These are phyloP conservation scores for Drosophila yakuba DNA, from an alignment of 1,140 invertebrate genomes.

Conservation along the genomic window DNA sequence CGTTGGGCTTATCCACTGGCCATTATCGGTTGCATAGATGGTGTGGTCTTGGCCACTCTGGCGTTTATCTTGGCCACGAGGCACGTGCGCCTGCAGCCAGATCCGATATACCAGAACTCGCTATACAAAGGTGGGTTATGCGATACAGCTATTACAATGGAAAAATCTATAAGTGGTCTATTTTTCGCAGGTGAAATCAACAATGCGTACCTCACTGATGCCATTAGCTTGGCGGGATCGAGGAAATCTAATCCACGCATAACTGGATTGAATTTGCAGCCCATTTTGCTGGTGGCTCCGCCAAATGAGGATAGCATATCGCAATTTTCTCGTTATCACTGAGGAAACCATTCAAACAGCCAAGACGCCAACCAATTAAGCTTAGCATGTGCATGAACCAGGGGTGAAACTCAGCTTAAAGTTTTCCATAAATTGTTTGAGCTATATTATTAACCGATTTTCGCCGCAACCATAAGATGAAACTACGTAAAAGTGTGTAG, in stretches of 20 bases:
- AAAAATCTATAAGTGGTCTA: not conserved
- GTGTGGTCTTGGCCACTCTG: constrained; percentile 93
- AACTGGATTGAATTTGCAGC: constrained; percentile 90
- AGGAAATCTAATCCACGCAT: constrained; percentile 88
- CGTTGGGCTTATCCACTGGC: constrained; percentile 98
- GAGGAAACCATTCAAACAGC: constrained; percentile 24
- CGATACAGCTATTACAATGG: not conserved
- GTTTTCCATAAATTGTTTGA: constrained; percentile 10
- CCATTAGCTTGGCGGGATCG: constrained; percentile 92
- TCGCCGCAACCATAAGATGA: constrained; percentile 14
- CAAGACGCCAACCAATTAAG: constrained; percentile 26
- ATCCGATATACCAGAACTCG: constrained; percentile 89
- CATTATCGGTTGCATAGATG: constrained; percentile 96
- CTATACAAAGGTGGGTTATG: constrained; percentile 87
- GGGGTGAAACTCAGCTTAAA: constrained; percentile 21
- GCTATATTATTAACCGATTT: constrained; percentile 28
- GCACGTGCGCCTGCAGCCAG: constrained; percentile 93
- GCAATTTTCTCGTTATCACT: constrained; percentile 88
- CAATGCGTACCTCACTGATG: constrained; percentile 92
- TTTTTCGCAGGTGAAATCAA: constrained; percentile 91
- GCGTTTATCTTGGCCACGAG: constrained; percentile 97
- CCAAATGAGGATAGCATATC: constrained; percentile 89
- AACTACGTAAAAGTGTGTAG: constrained; percentile 3
- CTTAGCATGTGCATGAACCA: constrained; percentile 38
- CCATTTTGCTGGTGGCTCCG: constrained; percentile 88